phyloP scores from a whole-genome alignment of 2,797 vertebrate genomes.

The Myioborus melanocephalus region DNA sequence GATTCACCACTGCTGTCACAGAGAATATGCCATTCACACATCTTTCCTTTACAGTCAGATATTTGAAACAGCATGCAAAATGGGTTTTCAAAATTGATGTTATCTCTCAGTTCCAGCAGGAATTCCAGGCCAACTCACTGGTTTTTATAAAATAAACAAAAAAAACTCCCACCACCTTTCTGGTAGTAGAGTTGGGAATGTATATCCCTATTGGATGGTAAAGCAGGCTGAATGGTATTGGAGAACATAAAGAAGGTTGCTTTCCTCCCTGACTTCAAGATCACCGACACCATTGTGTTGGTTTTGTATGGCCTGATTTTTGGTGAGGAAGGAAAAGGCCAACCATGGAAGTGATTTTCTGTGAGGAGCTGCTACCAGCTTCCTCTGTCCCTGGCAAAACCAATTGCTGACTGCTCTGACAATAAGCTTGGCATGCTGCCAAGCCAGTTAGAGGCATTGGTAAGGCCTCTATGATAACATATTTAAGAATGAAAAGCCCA shows the following conservation, averaged over 20 bases:
- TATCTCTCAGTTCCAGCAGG: not conserved
- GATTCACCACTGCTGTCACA: not conserved
- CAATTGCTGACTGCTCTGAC: rapidly evolving
- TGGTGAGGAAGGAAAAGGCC: not conserved
- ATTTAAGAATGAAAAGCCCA: not conserved
- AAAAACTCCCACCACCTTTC: not conserved
- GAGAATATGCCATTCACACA: not conserved
- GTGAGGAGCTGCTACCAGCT: not conserved
- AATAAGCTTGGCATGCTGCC: not conserved
- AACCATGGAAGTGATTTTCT: not conserved
- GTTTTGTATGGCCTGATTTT: not conserved
- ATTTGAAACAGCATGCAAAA: not conserved
- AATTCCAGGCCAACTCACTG: not conserved
- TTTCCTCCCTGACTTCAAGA: not conserved
- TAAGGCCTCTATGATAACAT: no score
- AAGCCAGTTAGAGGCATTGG: no score
- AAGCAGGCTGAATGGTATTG: not conserved
- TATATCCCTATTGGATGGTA: not conserved
- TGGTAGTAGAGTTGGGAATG: not conserved
- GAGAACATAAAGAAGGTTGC: not conserved
- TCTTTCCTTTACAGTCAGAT: not conserved
- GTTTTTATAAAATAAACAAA: not conserved
- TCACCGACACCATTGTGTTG: not conserved
- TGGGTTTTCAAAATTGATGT: not conserved
- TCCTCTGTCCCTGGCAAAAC: not conserved